Evolutionary conservation across 2,888 invertebrate genomes (phyloP), one percentile per base, ranked within the genome.

Genomic region (Empis livida): DNA sequence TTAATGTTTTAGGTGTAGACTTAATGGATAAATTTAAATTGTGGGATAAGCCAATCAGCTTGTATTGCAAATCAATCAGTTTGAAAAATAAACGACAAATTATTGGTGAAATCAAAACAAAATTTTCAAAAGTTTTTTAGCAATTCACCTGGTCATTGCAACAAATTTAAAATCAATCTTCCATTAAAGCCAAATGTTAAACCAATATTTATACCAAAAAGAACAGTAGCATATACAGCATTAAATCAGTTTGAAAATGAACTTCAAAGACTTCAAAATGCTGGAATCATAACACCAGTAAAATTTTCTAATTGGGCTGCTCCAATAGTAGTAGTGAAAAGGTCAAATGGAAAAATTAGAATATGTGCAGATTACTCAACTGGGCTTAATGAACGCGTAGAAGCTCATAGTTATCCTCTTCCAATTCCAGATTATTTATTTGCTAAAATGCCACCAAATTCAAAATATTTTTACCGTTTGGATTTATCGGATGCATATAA

Each of bases 361-460:
- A 53, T 55, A 15, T 58, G 55, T 51, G 54, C 50, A 13, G 52
- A 55, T 43, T 56, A 51, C 13, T 54, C 53, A 35, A 55, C 55
- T 10, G 54, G 54, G 9, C 38, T 49, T 8, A 52, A 51, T 30
- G 23, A 32, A 13, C 44, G 39, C 2, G 14, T 49, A n/a, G 44
- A 49, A 39, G 23, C 43, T n/a, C 49, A 53, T 43, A 47, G 32
- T 37, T 52, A 45, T 11, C 46, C 48, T 11, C 17, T 52, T 11
- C 53, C 53, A 20, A 42, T 49, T 4, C 51, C 53, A 1, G 53
- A 54, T 13, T 54, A 57, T 17, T 46, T 51, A 30, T 51, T 49
- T 32, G 30, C 38, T 11, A 49, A 37, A 39, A 32, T 46, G 11
- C 13, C 45, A 14, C 10, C 13, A 13, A 30, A 42, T 17, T 14